phyloP scores from a whole-genome alignment of 2,888 invertebrate species.

The Clostera curtula region DNA sequence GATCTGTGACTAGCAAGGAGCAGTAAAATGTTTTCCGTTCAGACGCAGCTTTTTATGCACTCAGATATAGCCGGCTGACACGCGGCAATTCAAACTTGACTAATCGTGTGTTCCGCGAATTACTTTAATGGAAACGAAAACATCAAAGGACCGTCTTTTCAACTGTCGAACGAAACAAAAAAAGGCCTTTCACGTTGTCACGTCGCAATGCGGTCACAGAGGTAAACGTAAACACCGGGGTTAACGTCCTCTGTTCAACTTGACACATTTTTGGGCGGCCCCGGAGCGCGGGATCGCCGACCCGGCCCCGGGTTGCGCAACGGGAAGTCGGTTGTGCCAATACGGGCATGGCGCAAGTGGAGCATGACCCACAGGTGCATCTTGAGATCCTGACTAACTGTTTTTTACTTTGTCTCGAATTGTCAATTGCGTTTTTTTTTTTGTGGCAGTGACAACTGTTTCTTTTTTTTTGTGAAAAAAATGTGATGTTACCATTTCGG shows the following conservation, averaged over 20 bases:
- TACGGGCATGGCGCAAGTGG: slow-evolving; percentile 32
- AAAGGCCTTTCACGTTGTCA: slow-evolving; percentile 18
- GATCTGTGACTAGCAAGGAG: no score
- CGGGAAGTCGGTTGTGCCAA: slow-evolving; percentile 50
- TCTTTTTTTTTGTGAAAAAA: no score
- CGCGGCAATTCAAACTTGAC: slow-evolving; percentile 15
- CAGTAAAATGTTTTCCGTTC: slow-evolving; percentile 6
- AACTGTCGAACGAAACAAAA: slow-evolving; percentile 8
- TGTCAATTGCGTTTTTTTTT: no score
- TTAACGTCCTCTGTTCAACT: slow-evolving; percentile 68
- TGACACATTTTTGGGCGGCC: slow-evolving; percentile 70
- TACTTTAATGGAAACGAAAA: slow-evolving; percentile 8
- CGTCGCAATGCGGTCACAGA: slow-evolving; percentile 32
- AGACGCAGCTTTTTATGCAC: slow-evolving; percentile 9
- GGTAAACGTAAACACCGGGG: slow-evolving; percentile 57
- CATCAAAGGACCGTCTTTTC: slow-evolving; percentile 18
- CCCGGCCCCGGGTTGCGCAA: slow-evolving; percentile 58
- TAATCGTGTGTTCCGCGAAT: slow-evolving; percentile 12
- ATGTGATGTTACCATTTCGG: no score
- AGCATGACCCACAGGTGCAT: slow-evolving; percentile 22
- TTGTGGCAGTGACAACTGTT: no score
- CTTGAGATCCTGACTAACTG: slow-evolving; percentile 1
- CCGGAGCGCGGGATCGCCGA: slow-evolving; percentile 63
- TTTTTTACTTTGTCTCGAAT: no score
- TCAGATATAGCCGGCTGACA: slow-evolving; percentile 13